Conservation (phyloP, 2,888 invertebrate species). For the Rhagonycha fulva region DNA sequence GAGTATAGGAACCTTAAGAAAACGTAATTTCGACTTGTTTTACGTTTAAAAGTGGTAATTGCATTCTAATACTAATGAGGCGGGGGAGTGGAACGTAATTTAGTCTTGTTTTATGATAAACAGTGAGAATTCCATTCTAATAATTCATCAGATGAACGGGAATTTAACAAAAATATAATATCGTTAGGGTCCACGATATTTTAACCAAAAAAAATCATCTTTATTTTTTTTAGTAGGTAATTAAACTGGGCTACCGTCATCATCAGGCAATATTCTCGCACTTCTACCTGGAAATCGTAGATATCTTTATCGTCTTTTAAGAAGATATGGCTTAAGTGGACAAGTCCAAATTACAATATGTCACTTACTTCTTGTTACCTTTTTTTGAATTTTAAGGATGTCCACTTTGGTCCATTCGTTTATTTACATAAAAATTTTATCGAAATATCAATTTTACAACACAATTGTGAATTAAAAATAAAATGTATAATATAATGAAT, state of each 20-base stretch:
- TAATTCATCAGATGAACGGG: no score
- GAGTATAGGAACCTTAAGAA: no score
- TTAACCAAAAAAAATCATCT: neutral
- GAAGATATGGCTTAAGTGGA: neutral
- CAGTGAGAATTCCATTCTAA: no score
- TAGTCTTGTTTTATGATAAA: no score
- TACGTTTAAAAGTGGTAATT: no score
- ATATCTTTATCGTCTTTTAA: neutral
- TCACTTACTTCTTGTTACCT: neutral
- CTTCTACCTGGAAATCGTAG: neutral
- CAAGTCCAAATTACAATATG: conserved; percentile 1
- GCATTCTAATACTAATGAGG: no score
- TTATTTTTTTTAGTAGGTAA: neutral
- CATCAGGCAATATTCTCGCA: neutral
- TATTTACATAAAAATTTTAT: neutral
- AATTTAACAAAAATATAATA: no score
- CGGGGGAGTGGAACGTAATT: no score
- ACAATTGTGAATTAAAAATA: neutral
- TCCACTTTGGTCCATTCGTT: neutral
- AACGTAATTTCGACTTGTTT: no score
- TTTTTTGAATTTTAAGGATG: neutral
- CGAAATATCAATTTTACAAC: neutral
- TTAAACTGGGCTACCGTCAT: neutral
- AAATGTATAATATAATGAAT: conserved; percentile 13
- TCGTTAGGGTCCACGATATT: no score